Conservation (phyloP, 2,797 vertebrate species). For the Cuniculus paca region DNA sequence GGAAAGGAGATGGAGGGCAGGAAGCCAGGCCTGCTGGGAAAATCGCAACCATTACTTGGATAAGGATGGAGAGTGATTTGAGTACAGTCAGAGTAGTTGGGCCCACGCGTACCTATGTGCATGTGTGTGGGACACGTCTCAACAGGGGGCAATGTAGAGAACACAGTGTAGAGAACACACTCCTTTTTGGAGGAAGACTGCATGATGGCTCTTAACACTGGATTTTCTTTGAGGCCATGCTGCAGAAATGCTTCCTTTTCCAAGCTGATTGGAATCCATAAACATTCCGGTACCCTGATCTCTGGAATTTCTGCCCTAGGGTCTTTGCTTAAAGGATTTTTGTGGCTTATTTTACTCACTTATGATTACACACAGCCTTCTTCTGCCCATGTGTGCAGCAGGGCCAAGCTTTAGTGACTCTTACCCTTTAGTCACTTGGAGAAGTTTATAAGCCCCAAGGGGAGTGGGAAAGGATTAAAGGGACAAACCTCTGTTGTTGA, state of each 20-base stretch:
- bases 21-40: background rate
- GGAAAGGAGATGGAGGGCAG: background rate
- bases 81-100: too few relatives aligned
- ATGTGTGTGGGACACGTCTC: background rate
- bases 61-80: background rate
- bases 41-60: background rate
- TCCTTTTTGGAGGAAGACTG: background rate
- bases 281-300: background rate
- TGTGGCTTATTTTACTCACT: background rate
- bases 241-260: background rate
- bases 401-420: background rate
- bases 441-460: background rate
- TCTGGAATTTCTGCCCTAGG: background rate
- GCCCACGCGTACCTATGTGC: rapidly evolving
- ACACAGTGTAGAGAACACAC: rapidly evolving
- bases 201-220: rapidly evolving
- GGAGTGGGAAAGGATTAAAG: conserved; percentile 36
- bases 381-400: rapidly evolving
- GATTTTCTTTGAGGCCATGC: background rate
- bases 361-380: background rate
- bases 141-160: too few relatives aligned
- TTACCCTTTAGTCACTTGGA: conserved; percentile 43
- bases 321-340: conserved; percentile 55
- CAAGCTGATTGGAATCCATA: background rate
- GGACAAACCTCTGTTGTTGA: conserved; percentile 38